A percentile compares a stretch with the other conserved stretches of the same genome.
Conservation (phyloP, 92 coral and sea anemone genomes). For the Palythoa caribaeorum region DNA sequence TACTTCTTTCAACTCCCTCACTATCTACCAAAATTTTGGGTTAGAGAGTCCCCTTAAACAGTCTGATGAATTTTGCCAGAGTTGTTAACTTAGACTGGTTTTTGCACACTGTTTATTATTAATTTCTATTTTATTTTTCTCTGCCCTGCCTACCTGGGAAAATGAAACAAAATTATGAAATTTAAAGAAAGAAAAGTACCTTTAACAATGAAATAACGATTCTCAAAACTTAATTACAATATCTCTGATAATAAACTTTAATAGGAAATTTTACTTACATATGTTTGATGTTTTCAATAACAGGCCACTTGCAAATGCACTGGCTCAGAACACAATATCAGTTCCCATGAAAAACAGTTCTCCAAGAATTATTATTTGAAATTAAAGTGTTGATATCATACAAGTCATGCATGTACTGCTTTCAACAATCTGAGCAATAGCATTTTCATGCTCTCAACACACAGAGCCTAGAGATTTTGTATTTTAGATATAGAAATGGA, state of each 20-base stretch:
- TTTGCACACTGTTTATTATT: background rate
- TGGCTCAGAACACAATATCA: conserved; percentile 7
- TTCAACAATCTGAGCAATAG: conserved; percentile 19
- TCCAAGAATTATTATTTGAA: conserved; percentile 1
- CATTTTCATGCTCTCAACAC: conserved; percentile 11
- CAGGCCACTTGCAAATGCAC: conserved; percentile 18
- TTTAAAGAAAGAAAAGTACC: conserved; percentile 8
- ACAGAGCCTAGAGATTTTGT: background rate
- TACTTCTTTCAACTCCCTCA: no score
- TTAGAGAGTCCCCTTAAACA: background rate
- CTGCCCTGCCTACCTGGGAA: conserved; percentile 4
- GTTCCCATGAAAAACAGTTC: conserved; percentile 9
- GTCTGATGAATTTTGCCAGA: background rate
- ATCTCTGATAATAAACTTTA: conserved; percentile 16
- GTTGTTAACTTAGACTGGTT: background rate
- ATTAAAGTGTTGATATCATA: background rate
- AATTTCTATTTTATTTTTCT: background rate
- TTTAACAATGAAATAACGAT: background rate
- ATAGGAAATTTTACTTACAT: conserved; percentile 1
- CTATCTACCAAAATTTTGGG: background rate
- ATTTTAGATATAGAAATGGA: background rate
- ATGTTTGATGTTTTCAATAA: conserved; percentile 5
- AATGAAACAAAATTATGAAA: conserved; percentile 4
- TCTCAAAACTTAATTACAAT: conserved; percentile 23
- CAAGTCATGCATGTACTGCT: conserved; percentile 3